Base-by-base conservation (phyloP, 35 echinoderm and acorn worm species). In the Holothuria glaberrima region DNA sequence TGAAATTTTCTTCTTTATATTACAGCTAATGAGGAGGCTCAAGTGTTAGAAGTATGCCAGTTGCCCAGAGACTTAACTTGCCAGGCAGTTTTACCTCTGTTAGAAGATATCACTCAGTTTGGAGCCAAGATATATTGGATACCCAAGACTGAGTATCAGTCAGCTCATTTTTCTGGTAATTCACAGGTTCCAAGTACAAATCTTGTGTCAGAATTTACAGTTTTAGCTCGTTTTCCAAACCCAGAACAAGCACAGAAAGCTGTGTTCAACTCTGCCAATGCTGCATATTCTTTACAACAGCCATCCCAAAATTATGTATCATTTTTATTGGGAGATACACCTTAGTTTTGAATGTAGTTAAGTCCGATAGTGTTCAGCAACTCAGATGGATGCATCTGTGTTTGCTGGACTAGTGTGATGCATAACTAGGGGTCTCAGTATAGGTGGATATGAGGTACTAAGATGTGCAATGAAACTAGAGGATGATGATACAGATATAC, bases 91-190 rank as follows among this genome's bases (percentile, higher is more conserved):
- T 62, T 92, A 59, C 26, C 90, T 25, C 34, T 88, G 21, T 68
- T 95, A 19, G 94, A 95, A n/a, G 94, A 92, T 4, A 80, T 89
- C 0, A 41, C 33, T n/a, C 90, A 91, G 36, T 86, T 88, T 59
- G 86, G 90, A 28, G 94, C 86, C 9, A 91, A 95, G 71, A 92
- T 95, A 19, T 64, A 62, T 29, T 95, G 90, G 94, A 66, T 92
- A 21, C 86, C 90, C 59, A 92, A 88, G 20, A 68, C 35, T 84
- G 57, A 48, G 3, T 79, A 41, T 19, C 62, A 48, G 27, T 31
- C 71, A 5, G n/a, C 31, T 58, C 86, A 77, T 21, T 41, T 41
- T 41, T 58, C 79, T 21, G 9, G 48, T 59, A 60, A 75, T 10
- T 38, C 33, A 13, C 90, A 95, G 78, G 86, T 92, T 32, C 90